Evolutionary conservation across 2,113 vertebrate genomes (phyloP), one percentile per base, ranked within the genome.

Genomic region (Dasyurus viverrinus): DNA sequence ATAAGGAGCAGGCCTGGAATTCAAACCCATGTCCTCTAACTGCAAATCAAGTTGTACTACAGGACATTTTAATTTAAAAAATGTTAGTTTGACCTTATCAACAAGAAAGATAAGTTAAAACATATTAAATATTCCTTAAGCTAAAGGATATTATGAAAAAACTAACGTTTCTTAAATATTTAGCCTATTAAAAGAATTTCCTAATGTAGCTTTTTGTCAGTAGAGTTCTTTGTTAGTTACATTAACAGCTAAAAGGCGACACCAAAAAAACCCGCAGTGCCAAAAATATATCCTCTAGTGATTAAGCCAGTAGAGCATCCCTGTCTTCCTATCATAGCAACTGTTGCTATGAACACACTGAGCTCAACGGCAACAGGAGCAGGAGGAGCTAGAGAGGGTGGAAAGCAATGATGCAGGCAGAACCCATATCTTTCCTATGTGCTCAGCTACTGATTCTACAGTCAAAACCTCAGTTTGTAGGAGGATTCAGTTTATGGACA

Each of bases 231-330:
- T 90, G 89, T 90, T 52, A 50, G 89, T 26, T 90, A 90, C 94
- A 91, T 84, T 42, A 92, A 55, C 94, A 93, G 93, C 93, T 90
- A 97, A 95, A 97, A 96, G 92, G 94, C 97, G 96, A 97, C 96
- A 95, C 93, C 93, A 93, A 95, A 96, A 96, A 93, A 97, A 50
- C 97, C 93, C 16, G 93, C 96, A 94, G 95, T 93, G 96, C 97
- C 97, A 97, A 97, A 98, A 98, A 98, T 98, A 98, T 95, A 96
- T 97, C 97, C 96, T 97, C 96, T 92, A 1, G 94, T 95, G 98
- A 97, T 60, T 93, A 96, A 90, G 92, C 91, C 50, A 94, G 92
- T 95, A 95, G n/a, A 96, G 95, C 55, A 94, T 90, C 89, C 11
- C 95, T 93, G 93, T 95, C 96, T 96, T 96, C 95, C 89, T 96